Percentiles rank a stretch among this genome's conserved stretches.
phyloP scores from a whole-genome alignment of 2,888 invertebrate species.

The Xestia ashworthii region DNA sequence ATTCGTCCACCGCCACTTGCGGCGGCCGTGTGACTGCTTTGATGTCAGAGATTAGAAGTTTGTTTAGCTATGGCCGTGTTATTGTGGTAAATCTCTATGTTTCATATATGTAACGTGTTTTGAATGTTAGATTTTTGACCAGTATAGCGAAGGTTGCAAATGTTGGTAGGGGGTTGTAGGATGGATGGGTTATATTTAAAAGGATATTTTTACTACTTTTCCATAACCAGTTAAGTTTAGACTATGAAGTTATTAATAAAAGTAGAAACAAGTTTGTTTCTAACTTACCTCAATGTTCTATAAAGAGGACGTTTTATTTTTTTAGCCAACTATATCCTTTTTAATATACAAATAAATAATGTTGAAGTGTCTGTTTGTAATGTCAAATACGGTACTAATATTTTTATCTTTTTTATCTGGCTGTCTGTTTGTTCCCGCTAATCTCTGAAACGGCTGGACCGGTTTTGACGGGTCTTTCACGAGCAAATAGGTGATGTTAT shows the following conservation, averaged over 20 bases:
- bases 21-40: slow-evolving; percentile 86
- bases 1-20: slow-evolving; percentile 86
- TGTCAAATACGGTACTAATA: no score
- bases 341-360: no score
- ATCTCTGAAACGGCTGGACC: no score
- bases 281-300: neutral
- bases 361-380: no score
- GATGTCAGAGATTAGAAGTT: slow-evolving; percentile 87
- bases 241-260: neutral
- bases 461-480: no score
- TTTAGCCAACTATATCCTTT: no score
- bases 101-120: slow-evolving; percentile 39
- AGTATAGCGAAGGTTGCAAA: slow-evolving; percentile 1
- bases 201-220: neutral
- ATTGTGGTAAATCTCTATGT: slow-evolving; percentile 53
- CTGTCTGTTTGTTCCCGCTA: no score
- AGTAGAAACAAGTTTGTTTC: neutral
- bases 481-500: no score
- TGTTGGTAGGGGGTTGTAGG: neutral
- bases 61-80: slow-evolving; percentile 74
- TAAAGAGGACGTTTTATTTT: no score
- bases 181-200: neutral
- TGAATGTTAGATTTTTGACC: slow-evolving; percentile 34
- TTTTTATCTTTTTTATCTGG: no score
- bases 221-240: neutral